phyloP scores from a whole-genome alignment of 2,797 vertebrate genomes.

The Hydrolagus colliei region DNA sequence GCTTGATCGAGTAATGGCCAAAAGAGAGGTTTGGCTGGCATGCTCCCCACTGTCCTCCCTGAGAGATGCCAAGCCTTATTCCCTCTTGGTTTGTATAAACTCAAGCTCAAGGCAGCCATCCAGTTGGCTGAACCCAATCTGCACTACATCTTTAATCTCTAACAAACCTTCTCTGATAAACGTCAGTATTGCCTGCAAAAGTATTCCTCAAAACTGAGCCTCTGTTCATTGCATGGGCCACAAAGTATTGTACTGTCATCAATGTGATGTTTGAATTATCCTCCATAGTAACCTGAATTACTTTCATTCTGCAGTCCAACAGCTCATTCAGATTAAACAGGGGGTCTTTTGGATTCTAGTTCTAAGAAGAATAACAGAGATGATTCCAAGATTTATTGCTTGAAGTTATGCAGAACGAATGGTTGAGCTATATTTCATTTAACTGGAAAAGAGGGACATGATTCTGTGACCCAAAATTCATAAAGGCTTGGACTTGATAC shows the following conservation, averaged over 20 bases:
- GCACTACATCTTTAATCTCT: not conserved
- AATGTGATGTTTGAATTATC: not conserved
- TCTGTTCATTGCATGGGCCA: not conserved
- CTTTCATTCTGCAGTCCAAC: not conserved
- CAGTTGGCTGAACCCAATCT: not conserved
- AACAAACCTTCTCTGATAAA: not conserved
- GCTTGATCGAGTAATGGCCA: not conserved
- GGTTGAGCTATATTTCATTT: no score
- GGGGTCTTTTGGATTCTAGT: not conserved
- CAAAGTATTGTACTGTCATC: not conserved
- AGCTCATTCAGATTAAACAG: not conserved
- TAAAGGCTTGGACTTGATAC: no score
- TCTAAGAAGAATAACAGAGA: no score
- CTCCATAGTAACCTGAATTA: not conserved
- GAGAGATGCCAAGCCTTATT: not conserved
- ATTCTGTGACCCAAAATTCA: no score
- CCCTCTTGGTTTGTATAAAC: not conserved
- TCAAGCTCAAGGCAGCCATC: not conserved
- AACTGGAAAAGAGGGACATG: no score
- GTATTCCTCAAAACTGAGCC: not conserved
- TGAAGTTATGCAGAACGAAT: no score
- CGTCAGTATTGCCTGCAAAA: not conserved
- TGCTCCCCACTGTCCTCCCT: not conserved
- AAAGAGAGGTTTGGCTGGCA: not conserved
- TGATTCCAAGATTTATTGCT: not conserved